phyloP scores from a whole-genome alignment of 2,113 vertebrate species.

The Chaetodon auriga region DNA sequence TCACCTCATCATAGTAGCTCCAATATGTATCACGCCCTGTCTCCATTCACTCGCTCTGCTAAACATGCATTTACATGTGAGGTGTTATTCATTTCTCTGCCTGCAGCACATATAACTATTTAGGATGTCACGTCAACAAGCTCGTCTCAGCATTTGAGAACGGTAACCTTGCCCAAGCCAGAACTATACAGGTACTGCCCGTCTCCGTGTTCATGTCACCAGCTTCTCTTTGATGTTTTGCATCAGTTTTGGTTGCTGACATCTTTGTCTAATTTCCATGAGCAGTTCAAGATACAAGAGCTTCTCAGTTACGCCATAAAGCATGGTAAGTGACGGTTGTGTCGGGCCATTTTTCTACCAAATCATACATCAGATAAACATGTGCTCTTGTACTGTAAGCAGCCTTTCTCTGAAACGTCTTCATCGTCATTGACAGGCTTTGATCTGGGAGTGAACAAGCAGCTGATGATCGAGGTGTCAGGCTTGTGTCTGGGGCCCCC shows the following conservation, averaged over 20 bases:
- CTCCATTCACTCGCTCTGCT: not conserved
- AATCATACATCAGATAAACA: not conserved
- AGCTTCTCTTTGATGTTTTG: not conserved
- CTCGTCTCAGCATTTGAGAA: constrained; percentile 88
- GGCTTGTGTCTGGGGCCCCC: constrained; percentile 94
- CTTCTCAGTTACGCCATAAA: constrained; percentile 73
- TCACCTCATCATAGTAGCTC: too few species aligned
- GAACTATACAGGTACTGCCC: constrained; percentile 88
- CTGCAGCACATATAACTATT: constrained; percentile 94
- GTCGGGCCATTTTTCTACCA: not conserved
- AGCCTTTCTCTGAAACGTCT: not conserved
- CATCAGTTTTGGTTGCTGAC: constrained; percentile 6
- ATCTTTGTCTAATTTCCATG: constrained; percentile 26
- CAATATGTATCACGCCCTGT: not conserved
- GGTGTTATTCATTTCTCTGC: constrained; percentile 22
- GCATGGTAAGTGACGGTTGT: constrained; percentile 70
- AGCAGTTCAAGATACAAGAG: constrained; percentile 82
- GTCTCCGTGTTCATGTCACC: not conserved
- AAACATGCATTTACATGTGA: not conserved
- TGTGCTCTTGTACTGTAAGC: not conserved
- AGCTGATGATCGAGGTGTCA: constrained; percentile 90
- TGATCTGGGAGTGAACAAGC: constrained; percentile 92
- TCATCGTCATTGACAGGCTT: constrained; percentile 85
- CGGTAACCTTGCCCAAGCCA: constrained; percentile 84
- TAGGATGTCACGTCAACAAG: constrained; percentile 84